Conservation (phyloP, 2,888 invertebrate species). For the Polyploca ridens region DNA sequence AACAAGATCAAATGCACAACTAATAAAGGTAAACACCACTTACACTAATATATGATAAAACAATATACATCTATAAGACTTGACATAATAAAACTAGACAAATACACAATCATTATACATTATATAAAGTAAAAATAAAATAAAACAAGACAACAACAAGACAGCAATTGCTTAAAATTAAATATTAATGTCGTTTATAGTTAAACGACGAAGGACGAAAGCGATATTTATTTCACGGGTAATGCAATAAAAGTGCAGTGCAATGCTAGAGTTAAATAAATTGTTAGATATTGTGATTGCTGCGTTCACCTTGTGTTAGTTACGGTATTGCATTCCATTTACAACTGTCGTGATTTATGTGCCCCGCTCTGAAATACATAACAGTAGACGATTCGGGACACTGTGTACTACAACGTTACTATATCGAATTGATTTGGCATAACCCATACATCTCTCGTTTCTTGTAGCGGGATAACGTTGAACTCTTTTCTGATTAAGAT, state of each 20-base stretch:
- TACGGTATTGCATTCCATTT: constrained; percentile 62
- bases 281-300: constrained; percentile 28
- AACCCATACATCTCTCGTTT: neutral
- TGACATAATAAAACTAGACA: no score
- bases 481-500: neutral
- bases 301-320: constrained; percentile 56
- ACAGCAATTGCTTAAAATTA: no score
- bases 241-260: constrained; percentile 40
- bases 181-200: neutral
- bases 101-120: no score
- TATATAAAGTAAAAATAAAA: no score
- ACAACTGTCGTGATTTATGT: constrained; percentile 58
- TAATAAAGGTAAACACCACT: no score
- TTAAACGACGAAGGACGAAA: neutral
- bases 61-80: no score
- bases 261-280: constrained; percentile 36
- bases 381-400: constrained; percentile 51
- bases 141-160: no score
- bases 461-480: neutral
- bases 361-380: constrained; percentile 52
- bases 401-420: constrained; percentile 27
- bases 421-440: constrained; percentile 1
- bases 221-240: constrained; percentile 23
- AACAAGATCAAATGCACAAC: no score
- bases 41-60: no score